phyloP scores from a whole-genome alignment of 2,113 vertebrate species.

The Theristicus caerulescens region DNA sequence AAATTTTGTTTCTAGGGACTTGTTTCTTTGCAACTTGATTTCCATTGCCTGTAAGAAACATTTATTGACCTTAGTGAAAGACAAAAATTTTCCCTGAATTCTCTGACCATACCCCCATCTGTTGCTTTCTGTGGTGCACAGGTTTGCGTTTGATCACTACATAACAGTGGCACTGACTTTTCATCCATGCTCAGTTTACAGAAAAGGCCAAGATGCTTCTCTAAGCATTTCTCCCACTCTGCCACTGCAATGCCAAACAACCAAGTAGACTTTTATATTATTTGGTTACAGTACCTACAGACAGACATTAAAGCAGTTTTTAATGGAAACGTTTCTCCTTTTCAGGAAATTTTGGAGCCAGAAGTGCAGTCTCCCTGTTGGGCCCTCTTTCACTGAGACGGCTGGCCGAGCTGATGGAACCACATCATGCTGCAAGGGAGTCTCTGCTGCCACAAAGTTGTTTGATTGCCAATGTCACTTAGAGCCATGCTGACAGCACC shows the following conservation, averaged over 20 bases:
- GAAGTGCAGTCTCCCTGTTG: neutral
- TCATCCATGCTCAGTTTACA: neutral
- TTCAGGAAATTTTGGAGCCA: neutral
- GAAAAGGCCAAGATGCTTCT: neutral
- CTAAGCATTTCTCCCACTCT: neutral
- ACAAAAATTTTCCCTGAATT: neutral
- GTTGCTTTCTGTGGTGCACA: neutral
- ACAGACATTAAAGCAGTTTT: neutral
- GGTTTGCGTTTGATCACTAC: neutral
- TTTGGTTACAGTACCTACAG: neutral
- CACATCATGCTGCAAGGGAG: neutral
- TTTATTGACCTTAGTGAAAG: neutral
- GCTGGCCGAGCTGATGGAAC: neutral
- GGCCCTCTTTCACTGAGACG: accelerated
- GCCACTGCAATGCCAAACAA: neutral
- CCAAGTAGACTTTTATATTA: neutral
- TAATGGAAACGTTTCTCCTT: neutral
- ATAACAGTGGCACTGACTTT: neutral
- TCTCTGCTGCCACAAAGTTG: neutral
- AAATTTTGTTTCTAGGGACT: conserved; percentile 9
- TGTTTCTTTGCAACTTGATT: conserved; percentile 7
- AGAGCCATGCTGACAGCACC: neutral
- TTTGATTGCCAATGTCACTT: neutral
- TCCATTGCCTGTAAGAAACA: neutral
- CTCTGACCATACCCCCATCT: accelerated